Conservation (phyloP, 2,888 invertebrate genomes). For the Epistrophe eligans region DNA sequence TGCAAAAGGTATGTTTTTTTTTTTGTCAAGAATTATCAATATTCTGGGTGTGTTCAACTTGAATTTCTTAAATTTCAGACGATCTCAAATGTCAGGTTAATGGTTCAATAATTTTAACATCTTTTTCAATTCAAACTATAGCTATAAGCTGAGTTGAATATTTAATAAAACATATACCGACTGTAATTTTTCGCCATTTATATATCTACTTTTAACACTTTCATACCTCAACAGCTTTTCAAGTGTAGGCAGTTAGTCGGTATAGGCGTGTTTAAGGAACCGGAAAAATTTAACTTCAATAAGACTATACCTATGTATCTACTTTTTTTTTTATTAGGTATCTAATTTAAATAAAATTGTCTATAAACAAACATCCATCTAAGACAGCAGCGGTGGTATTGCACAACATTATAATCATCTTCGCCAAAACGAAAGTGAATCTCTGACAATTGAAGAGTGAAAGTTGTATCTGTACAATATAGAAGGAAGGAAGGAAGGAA, state of each 20-base stretch:
- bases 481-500: conserved; percentile 33
- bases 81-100: too few relatives aligned
- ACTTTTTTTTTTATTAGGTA: not conserved
- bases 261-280: not conserved
- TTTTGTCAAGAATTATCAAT: too few relatives aligned
- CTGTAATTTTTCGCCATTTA: too few relatives aligned
- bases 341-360: conserved; percentile 16
- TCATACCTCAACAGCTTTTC: not conserved
- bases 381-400: conserved; percentile 4
- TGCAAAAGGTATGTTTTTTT: too few relatives aligned
- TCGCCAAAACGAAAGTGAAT: conserved; percentile 70
- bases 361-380: conserved; percentile 22
- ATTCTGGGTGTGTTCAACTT: too few relatives aligned
- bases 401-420: conserved; percentile 57
- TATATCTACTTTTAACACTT: conserved; percentile 16
- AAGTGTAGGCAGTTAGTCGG: not conserved
- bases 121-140: not conserved
- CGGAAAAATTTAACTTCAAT: conserved; percentile 28
- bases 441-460: conserved; percentile 50
- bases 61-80: too few relatives aligned
- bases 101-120: not conserved
- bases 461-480: conserved; percentile 19
- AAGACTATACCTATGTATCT: conserved; percentile 1
- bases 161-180: not conserved
- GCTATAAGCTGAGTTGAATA: not conserved